Conservation (phyloP, 2,113 vertebrate genomes). For the Fukomys damarensis region DNA sequence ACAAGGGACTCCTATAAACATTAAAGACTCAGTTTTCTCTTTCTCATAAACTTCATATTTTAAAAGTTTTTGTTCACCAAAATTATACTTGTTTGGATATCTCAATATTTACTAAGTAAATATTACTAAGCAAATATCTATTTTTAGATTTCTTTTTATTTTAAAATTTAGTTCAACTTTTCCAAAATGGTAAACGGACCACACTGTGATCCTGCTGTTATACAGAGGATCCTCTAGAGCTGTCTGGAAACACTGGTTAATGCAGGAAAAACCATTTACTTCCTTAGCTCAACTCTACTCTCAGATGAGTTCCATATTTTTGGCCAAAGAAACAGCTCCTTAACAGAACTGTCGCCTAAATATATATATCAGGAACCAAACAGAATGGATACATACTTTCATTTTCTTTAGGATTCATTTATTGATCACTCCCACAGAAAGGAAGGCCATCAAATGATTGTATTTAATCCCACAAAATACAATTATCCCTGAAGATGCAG, state of each 20-base stretch:
- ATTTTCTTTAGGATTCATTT: background rate
- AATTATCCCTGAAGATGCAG: background rate
- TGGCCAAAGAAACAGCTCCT: background rate
- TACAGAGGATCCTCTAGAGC: background rate
- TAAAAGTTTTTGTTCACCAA: background rate
- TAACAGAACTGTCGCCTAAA: background rate
- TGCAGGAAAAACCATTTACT: background rate
- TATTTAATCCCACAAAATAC: background rate
- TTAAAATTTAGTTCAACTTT: background rate
- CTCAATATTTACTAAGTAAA: background rate
- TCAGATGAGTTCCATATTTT: background rate
- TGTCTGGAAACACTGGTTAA: background rate
- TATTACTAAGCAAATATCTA: background rate
- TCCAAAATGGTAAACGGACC: background rate
- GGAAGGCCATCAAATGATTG: background rate
- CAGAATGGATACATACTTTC: fast-evolving
- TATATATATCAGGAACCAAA: background rate
- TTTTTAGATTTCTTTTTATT: slow-evolving; percentile 29
- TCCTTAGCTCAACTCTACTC: background rate
- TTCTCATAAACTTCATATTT: background rate
- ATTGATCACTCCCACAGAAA: background rate
- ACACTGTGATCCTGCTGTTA: background rate
- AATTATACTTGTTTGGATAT: background rate
- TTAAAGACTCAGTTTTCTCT: background rate
- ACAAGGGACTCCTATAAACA: background rate